Conservation (phyloP, 2,797 vertebrate species). For the Peromyscus aztecus region DNA sequence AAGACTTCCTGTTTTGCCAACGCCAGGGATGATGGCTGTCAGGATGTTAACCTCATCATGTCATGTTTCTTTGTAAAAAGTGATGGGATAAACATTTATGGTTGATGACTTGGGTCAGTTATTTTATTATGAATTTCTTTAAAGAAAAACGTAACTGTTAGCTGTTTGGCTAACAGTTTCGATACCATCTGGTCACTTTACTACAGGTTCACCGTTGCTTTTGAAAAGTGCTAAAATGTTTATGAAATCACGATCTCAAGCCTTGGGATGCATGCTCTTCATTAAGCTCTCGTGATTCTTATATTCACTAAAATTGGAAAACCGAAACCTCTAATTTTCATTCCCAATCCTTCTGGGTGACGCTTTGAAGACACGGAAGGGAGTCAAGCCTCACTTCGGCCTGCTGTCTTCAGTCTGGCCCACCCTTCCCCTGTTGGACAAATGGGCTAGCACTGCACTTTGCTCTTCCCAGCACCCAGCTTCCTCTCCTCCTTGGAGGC, state of each 20-base stretch:
- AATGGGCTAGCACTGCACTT: background rate
- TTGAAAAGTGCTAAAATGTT: background rate
- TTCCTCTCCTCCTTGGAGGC: background rate
- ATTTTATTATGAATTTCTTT: background rate
- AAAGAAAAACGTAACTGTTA: background rate
- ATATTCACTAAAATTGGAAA: background rate
- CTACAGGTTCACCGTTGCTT: background rate
- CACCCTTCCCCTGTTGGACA: background rate
- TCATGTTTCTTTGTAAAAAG: conserved; percentile 33
- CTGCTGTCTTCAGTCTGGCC: background rate
- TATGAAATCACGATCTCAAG: conserved; percentile 15
- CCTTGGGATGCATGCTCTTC: background rate
- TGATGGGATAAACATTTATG: background rate
- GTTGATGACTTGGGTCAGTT: background rate
- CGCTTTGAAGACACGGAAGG: background rate
- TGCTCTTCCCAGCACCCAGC: background rate
- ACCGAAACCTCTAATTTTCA: background rate
- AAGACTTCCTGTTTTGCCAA: background rate
- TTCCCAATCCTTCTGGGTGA: background rate
- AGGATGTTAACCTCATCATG: background rate
- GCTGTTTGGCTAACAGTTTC: background rate
- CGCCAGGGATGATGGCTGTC: background rate
- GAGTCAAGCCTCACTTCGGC: background rate
- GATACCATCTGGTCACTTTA: background rate
- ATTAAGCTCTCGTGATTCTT: background rate